phyloP scores from a whole-genome alignment of 2,113 vertebrate species.

The Nycticebus coucang region DNA sequence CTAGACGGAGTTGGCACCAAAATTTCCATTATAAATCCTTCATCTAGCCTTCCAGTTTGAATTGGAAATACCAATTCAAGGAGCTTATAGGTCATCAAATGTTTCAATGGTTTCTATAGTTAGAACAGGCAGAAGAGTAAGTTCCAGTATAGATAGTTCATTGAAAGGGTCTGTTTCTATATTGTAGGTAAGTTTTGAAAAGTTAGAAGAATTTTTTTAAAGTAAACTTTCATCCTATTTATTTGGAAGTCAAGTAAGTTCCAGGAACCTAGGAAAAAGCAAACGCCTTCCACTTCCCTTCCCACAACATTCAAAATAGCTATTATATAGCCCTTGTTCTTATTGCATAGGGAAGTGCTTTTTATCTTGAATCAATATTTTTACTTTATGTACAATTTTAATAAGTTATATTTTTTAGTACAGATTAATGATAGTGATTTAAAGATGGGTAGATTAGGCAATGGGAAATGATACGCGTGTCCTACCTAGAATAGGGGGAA shows the following conservation, averaged over 20 bases:
- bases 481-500: neutral
- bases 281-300: neutral
- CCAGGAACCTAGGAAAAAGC: neutral
- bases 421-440: neutral
- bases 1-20: neutral
- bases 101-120: neutral
- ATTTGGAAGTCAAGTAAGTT: neutral
- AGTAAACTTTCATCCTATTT: neutral
- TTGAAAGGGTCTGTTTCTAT: neutral
- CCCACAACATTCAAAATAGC: neutral
- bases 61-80: neutral
- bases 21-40: conserved; percentile 20
- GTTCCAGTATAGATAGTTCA: neutral
- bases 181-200: neutral
- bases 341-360: neutral
- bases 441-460: neutral
- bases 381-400: neutral
- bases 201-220: neutral
- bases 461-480: neutral
- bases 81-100: neutral
- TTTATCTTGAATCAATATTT: neutral
- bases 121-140: neutral
- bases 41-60: conserved; percentile 15
- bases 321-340: neutral
- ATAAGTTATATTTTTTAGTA: neutral